Evolutionary conservation across 2,113 vertebrate genomes (phyloP), one percentile per base, ranked within the genome.

Genomic region (Gadus chalcogrammus): DNA sequence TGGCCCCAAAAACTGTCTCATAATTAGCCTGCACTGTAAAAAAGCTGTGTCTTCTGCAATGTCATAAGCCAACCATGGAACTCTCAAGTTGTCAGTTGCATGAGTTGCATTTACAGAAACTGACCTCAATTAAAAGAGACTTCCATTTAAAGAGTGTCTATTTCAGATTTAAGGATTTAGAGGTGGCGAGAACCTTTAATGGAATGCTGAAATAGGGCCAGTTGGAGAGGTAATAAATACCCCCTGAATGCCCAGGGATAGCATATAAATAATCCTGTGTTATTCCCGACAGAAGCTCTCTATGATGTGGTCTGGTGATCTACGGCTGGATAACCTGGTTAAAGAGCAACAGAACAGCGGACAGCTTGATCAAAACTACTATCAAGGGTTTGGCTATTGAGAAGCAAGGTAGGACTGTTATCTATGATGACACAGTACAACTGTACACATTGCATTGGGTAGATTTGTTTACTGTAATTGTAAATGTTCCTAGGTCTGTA

Each of bases 71-170:
- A 72, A 52, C 63, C 31, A 72, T 76, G 80, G 74, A 85, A 79
- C 79, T 38, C 82, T 86, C 78, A 77, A 85, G 83, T 87, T 79
- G 76, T 85, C 82, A 72, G 79, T 71, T 64, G 56, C 66, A 48
- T 91, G 84, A 92, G 75, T 89, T 89, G 91, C 75, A 74, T 77
- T 78, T 78, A 75, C 65, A 69, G 79, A 77, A 85, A 84, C 74
- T 88, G 91, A 92, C 90, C 90, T 88, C 90, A 91, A 91, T 91
- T 92, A 90, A 90, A 81, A 91, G 78, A 83, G 86, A 84, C 86
- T 88, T 88, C 83, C 83, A 85, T 89, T 90, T 85, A 82, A 88
- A 73, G 82, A 88, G 77, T 71, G 78, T 87, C 88, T 69, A 71
- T 86, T 75, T 86, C 83, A 83, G 83, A 90, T 89, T 89, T 90